Evolutionary conservation across 2,888 invertebrate genomes (phyloP).

Genomic region (Pristionchus fissidentatus): DNA sequence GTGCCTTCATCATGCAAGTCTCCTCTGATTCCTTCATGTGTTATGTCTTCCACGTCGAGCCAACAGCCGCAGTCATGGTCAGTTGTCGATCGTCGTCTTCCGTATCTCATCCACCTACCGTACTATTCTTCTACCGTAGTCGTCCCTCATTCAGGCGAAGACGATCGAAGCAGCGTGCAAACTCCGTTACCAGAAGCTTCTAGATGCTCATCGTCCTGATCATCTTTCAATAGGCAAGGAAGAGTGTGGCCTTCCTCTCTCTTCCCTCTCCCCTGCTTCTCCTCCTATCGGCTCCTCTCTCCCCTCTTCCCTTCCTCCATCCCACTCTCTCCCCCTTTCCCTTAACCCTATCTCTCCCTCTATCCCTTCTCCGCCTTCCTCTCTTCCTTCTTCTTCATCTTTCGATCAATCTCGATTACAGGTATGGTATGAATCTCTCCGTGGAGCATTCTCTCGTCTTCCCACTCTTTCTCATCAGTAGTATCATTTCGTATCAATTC

Average conservation of each 20-base stretch:
- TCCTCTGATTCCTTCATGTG: constrained; percentile 94
- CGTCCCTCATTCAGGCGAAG: constrained; percentile 82
- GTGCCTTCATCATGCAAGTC: constrained; percentile 97
- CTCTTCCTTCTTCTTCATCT: constrained; percentile 33
- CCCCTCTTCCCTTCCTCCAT: constrained; percentile 35
- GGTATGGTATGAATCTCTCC: constrained; percentile 71
- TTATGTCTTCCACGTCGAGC: constrained; percentile 95
- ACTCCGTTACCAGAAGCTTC: constrained; percentile 88
- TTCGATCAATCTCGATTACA: constrained; percentile 54
- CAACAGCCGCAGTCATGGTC: constrained; percentile 89
- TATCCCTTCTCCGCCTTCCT: neutral
- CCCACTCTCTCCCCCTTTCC: constrained; percentile 24
- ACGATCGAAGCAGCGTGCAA: constrained; percentile 98
- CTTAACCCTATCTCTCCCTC: neutral
- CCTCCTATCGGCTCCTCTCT: constrained; percentile 41
- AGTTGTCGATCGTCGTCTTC: no score
- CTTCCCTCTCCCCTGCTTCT: neutral
- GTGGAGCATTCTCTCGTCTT: constrained; percentile 61
- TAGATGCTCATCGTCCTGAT: constrained; percentile 83
- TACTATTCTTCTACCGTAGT: neutral
- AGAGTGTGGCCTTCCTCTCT: constrained; percentile 10
- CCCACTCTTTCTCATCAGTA: neutral
- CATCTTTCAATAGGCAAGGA: constrained; percentile 18
- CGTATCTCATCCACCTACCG: neutral
- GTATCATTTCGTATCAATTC: neutral